Base-by-base conservation (phyloP, 2,113 vertebrate genomes). In the Pogona vitticeps region DNA sequence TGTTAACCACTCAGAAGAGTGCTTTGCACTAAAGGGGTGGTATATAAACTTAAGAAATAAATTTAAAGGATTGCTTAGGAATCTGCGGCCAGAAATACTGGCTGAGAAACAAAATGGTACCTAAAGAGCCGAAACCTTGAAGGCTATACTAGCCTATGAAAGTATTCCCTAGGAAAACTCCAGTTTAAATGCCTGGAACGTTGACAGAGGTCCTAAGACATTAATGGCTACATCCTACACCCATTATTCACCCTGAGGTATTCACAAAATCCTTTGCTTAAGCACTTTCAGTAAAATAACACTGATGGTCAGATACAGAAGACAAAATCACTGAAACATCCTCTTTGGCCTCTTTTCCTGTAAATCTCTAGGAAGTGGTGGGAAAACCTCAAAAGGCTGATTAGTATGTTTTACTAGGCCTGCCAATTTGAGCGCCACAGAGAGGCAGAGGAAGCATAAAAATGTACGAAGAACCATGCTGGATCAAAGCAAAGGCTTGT, bases 241-340 rank as follows among this genome's bases (percentile, higher is more conserved):
- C 13, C 31, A 76, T 76, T 76, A 82, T 82, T 82, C 71, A 84
- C 61, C 1, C 46, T 52, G 80, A 40, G 67, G 65, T 89, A 82
- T 9, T 67, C 56, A 75, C 70, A 58, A 4, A 76, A 26, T 38
- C 63, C 56, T 58, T 46, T 14, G 52, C 78, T 3, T 40, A 3
- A 68, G 0, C 2, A 6, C 0, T 1, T 13, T 80, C 42, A 17
- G 0, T 0, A 0, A 1, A 88, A 40, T 56, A 21, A 14, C 0
- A 17, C 9, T 58, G 63, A 0, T 0, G 1, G 61, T 42, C 52
- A 68, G 68, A 76, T 67, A 33, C 20, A 70, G 26, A n/a, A 38
- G 42, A 68, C 72, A 83, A 77, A 90, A 88, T 75, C 73, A 83
- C 2, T 0, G 0, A 90, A 87, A 88, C 73, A n/a, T 67, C 46